A percentile compares a stretch with the other conserved stretches of the same genome.
Evolutionary conservation across 2,113 vertebrate species (phyloP).

Genomic region (Oncorhynchus mykiss): DNA sequence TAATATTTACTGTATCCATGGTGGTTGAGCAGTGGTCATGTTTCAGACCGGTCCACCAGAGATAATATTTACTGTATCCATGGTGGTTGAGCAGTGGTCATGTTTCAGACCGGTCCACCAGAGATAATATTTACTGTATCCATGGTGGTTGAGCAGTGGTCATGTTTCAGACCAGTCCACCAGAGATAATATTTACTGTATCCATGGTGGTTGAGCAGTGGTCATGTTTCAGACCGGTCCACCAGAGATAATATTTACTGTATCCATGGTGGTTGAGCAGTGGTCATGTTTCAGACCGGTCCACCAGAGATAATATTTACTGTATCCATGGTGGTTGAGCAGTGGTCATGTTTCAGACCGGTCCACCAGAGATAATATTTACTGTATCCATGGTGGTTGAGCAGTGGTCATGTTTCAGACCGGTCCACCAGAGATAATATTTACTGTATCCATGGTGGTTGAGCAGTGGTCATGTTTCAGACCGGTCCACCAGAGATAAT

Average conservation of each 20-base stretch:
- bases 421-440: conserved; percentile 4
- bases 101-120: not conserved
- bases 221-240: not conserved
- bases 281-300: not conserved
- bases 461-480: not conserved
- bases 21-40: not conserved
- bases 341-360: not conserved
- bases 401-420: not conserved
- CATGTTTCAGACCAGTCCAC: not conserved
- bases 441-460: not conserved
- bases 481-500: conserved; percentile 1
- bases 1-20: conserved; percentile 9
- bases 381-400: not conserved
- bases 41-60: not conserved
- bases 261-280: not conserved
- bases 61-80: conserved; percentile 7
- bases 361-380: conserved; percentile 8
- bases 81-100: not conserved
- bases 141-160: not conserved
- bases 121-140: conserved; percentile 8
- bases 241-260: conserved; percentile 10
- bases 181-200: conserved; percentile 10
- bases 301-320: conserved; percentile 10
- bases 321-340: not conserved
- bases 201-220: not conserved